Base-by-base conservation (phyloP, 2,797 vertebrate species). In the Gorsachius magnificus region DNA sequence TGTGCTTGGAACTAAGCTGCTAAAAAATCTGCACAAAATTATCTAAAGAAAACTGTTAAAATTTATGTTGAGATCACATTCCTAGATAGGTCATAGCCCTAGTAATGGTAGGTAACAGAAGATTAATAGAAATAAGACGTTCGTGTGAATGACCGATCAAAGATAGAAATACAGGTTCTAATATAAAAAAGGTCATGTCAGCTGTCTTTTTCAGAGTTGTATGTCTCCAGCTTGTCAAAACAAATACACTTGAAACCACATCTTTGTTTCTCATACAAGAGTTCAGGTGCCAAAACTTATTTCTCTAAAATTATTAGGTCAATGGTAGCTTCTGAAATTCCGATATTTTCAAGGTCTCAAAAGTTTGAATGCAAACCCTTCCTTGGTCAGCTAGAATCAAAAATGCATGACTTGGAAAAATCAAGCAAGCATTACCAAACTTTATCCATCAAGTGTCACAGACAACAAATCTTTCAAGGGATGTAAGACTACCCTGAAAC, bases 1-100 rank as follows among this genome's bases (percentile, higher is more conserved):
- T 22, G 53, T 77, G 58, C 89, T 87, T 92, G 75, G 64, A 96
- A 96, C 75, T 77, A 87, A 97, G 83, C 76, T 57, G 94, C 82
- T 90, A 71, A 83, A 96, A 95, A 70, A 60, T 80, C 69, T 86
- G 53, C 69, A 91, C 82, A 77, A 90, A 93, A 29, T 64, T 87
- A 70, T 70, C 10, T 50, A 3, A 45, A 83, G 69, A 75, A 89
- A 95, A 50, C 8, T 63, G 61, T 60, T 95, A 56, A 35, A 50
- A 26, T 28, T 48, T 18, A 10, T 81, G 54, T 70, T 94, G 56
- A 33, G 72, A 17, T 91, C 31, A 16, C 51, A 35, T 91, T 76
- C 63, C 66, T 90, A 48, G 22, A 75, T 25, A 60, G 80, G 78
- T 82, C 48, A 66, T 36, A 89, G 46, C 12, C 16, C 35, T 89